phyloP scores from a whole-genome alignment of 2,113 vertebrate genomes.

The Lathamus discolor region DNA sequence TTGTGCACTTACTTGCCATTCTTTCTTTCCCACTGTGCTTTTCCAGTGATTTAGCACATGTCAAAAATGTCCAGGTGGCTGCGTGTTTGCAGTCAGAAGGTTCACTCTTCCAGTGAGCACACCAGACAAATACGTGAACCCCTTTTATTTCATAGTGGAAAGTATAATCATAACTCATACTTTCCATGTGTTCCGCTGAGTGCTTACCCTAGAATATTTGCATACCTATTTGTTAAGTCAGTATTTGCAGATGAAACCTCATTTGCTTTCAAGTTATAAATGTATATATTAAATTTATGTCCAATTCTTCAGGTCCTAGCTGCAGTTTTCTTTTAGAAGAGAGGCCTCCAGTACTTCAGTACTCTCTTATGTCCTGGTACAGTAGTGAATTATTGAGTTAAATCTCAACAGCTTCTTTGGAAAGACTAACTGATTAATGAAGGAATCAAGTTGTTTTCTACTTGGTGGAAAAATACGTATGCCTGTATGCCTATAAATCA shows the following conservation, averaged over 20 bases:
- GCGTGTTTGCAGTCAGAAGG: neutral
- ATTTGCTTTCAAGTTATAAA: constrained; percentile 8
- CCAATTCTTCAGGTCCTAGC: neutral
- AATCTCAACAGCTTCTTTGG: neutral
- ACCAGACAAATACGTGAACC: neutral
- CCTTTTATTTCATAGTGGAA: neutral
- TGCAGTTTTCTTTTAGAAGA: neutral
- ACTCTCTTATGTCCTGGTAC: neutral
- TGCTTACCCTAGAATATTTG: neutral
- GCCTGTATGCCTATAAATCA: neutral
- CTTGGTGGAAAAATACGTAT: neutral
- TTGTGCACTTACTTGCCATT: neutral
- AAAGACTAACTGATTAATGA: neutral
- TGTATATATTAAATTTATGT: neutral
- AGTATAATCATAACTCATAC: neutral
- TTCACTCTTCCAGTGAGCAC: neutral
- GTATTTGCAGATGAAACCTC: constrained; percentile 19
- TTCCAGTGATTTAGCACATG: neutral
- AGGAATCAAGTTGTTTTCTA: neutral
- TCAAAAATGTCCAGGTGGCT: neutral
- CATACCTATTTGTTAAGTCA: neutral
- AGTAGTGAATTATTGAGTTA: neutral
- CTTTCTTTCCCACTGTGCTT: neutral
- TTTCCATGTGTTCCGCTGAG: neutral
- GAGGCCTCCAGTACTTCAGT: neutral